Evolutionary conservation across 2,797 vertebrate genomes (phyloP), one percentile per base, ranked within the genome.

Genomic region (Mareca penelope): DNA sequence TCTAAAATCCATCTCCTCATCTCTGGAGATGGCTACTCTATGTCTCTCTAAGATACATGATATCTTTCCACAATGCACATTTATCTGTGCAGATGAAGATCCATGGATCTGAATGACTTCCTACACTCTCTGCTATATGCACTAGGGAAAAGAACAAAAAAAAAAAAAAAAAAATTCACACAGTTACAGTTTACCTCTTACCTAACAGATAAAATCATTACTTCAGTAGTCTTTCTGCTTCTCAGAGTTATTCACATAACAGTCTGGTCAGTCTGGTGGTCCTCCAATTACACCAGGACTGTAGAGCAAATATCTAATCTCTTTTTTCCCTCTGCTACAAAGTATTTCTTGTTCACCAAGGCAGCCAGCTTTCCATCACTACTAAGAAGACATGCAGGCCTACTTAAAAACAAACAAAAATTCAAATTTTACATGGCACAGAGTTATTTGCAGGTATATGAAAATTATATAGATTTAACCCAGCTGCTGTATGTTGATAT

Each of bases 401-500:
- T 37, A 77, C 50, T 83, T 78, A 29, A 78, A 83, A 89, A 12
- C 10, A 61, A 53, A 44, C 28, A 53, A 17, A n/a, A 17, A 2
- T 0, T 4, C 8, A 0, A 3, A 12, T 83, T 88, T 94, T 91
- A 71, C 40, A 42, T 31, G 15, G 21, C 31, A 50, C 7, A 21
- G 29, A 75, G 16, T 61, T 88, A 50, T 79, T 90, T 92, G 15
- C 44, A 65, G 61, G 44, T 95, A 90, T 55, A 65, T 22, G 37
- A 90, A 92, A 69, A 93, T 80, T 65, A 23, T 29, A 35, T 26
- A 85, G 57, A 85, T 89, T 72, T 17, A 83, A 87, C 12, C 40
- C 79, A 72, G 44, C 44, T 92, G 72, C 46, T 67, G 12, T 53
- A 75, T 2, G 1, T 22, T 89, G 90, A 80, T 88, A 94, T 90